Base-by-base conservation (phyloP, 1,140 invertebrate species). In the Ceratosolen fusciceps region DNA sequence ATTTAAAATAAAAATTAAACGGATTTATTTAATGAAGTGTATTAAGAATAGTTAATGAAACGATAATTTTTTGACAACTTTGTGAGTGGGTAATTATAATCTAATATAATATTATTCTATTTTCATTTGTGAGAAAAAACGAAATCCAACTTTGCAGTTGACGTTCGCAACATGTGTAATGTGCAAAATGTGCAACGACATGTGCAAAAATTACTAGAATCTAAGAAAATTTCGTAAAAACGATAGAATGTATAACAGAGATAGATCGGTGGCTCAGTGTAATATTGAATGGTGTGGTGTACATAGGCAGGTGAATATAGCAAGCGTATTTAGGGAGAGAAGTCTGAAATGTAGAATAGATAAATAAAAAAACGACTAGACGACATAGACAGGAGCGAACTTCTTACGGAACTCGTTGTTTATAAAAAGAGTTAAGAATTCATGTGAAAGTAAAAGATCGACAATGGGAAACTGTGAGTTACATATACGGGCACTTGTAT, bases 371-470 rank as follows among this genome's bases (percentile, higher is more conserved):
- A 39, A 54, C 58, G 37, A 54, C 16, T n/a, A 43, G 39, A 39
- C 52, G 29, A 43, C 34, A 56, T 58, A 67, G 2, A 65, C 54
- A 37, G 10, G 26, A 60, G 60, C 43, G 37, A 67, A 37, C 43
- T 49, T 5, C 10, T 65, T 10, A n/a, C 31, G 31, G 31, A 43
- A 26, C 21, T 16, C 56, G 58, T 56, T 62, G 62, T 70, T 75
- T 75, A 58, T 71, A 80, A 75, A 76, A 80, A 71, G 67, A 49
- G 26, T 29, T 26, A 26, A 80, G 73, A 70, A 80, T 76, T 80
- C 73, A 67, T 56, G 79, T 80, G 79, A 80, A 80, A 80, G 79
- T 80, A 58, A 49, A 26, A 75, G 73, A 80, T 76, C 79, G 54
- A 62, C 39, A 68, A 77, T 56, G 75, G 24, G 49, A 16, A 16